Base-by-base conservation (phyloP, 2,113 vertebrate species). In the Callipepla squamata region DNA sequence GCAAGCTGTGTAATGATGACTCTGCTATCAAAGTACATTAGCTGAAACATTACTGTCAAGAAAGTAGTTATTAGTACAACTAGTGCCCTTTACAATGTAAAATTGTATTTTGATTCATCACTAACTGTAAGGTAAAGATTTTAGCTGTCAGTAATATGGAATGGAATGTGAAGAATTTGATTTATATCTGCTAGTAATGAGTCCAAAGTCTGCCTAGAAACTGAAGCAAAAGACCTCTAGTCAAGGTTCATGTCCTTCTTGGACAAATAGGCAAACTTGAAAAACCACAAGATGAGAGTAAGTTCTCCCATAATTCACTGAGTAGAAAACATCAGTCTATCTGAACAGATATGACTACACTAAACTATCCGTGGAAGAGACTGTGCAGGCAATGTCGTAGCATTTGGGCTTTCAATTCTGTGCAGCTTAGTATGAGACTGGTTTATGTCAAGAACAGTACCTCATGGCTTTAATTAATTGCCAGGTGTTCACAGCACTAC, bases 391-490 rank as follows among this genome's bases (percentile, higher is more conserved):
- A 42, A 8, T 44, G 23, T 47, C 83, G 21, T 63, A 91, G 48
- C 84, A 80, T 38, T 76, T 55, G 89, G 61, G 68, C 58, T 97
- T 96, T 91, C 76, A 90, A 59, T 69, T 96, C 55, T 47, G 25
- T 68, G 70, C 58, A 80, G 44, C 53, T 69, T 92, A 62, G 45
- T 48, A 66, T 57, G 78, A 90, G 74, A 83, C 74, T 87, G 68
- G 70, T 53, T 79, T 94, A 84, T 85, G 86, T 93, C 89, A 95
- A 79, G 61, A 70, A 45, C 65, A 79, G 73, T 93, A 74, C 85
- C 47, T 86, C 28, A 7, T 61, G 67, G 67, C 70, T 96, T 92
- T 96, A 93, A 93, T 96, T 92, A 94, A 96, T 93, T 57, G 47
- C 75, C 91, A 94, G 82, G 80, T 97, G 91, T 84, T 83, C 86